phyloP scores from a whole-genome alignment of 2,888 invertebrate genomes.

The Synergus umbraculus region DNA sequence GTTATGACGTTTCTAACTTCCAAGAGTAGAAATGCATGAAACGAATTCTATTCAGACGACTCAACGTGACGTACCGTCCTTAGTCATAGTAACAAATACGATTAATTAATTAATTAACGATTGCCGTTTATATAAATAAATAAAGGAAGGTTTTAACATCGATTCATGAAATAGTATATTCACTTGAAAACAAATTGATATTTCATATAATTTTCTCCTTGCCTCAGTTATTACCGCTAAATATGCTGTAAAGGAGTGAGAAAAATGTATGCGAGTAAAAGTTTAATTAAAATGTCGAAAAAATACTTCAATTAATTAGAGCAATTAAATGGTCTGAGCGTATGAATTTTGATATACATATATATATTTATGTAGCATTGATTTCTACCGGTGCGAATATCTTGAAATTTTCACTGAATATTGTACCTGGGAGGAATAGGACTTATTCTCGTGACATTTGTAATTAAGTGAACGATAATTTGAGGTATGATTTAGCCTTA shows the following conservation, averaged over 20 bases:
- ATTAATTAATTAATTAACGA: too few species aligned
- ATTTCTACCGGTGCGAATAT: too few species aligned
- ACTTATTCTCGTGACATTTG: constrained; percentile 5
- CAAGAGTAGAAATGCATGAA: not conserved
- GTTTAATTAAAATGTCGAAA: not conserved
- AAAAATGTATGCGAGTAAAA: not conserved
- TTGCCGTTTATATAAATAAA: too few species aligned
- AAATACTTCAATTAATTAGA: not conserved
- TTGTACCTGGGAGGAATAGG: not conserved
- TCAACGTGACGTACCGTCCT: not conserved
- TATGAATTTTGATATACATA: too few species aligned
- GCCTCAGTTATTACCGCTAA: too few species aligned
- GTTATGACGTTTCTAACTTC: not conserved
- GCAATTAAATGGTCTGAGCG: too few species aligned
- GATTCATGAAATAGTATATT: too few species aligned
- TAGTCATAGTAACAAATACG: not conserved
- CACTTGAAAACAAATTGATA: too few species aligned
- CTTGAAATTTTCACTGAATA: not conserved
- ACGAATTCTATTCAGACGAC: not conserved
- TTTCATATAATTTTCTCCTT: too few species aligned
- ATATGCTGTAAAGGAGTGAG: too few species aligned
- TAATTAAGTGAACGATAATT: constrained; percentile 27
- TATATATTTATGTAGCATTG: too few species aligned
- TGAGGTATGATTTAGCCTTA: constrained; percentile 21
- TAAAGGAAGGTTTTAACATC: too few species aligned